Base-by-base conservation (phyloP, 37 sponge, comb jelly and placozoan genomes). In the Cliona cf. orientalis region DNA sequence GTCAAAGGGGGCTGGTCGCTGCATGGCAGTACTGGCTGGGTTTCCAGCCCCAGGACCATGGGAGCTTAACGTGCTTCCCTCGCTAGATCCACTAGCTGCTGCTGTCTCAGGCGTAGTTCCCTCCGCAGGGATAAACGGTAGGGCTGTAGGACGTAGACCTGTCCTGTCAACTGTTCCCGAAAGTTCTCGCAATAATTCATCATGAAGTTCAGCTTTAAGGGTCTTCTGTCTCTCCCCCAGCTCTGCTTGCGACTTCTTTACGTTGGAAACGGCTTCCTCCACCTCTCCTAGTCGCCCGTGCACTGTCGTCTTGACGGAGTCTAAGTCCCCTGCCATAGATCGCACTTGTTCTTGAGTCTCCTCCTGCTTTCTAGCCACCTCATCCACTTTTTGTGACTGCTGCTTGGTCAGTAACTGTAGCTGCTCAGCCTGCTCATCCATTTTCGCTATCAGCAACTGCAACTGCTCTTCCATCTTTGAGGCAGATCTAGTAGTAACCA, bases 1-100 rank as follows among this genome's bases (percentile, higher is more conserved):
- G n/a, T 78, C 79, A 29, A 32, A 78, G 3, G 67, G 43, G 21
- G 49, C 31, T 5, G 79, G 79, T 9, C 66, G 55, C 49, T 64
- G 66, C 66, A 56, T 56, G 53, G 56, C 5, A 6, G 40, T 25
- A 41, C 35, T 34, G 7, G 69, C 17, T 39, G 5, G 26, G 6
- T 5, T 61, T 5, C 26, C 63, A 19, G 53, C 53, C 6, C 28
- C 25, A 28, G 26, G 5, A 12, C 28, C 63, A 11, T 12, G 5
- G 5, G 53, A 19, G 14, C 53, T 14, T 19, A 49, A 9, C 14
- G 53, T 49, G 14, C 9, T 9, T 49, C 53, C 53, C 9, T 14
- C 53, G 53, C 53, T 14, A 14, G 53, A 19, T 49, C 53, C 53
- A 9, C 14, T 49, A 14, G 14, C 53, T 19, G 9, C 53, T 49